Evolutionary conservation across 2,888 invertebrate species (phyloP).

Genomic region (Oscheius sp.): DNA sequence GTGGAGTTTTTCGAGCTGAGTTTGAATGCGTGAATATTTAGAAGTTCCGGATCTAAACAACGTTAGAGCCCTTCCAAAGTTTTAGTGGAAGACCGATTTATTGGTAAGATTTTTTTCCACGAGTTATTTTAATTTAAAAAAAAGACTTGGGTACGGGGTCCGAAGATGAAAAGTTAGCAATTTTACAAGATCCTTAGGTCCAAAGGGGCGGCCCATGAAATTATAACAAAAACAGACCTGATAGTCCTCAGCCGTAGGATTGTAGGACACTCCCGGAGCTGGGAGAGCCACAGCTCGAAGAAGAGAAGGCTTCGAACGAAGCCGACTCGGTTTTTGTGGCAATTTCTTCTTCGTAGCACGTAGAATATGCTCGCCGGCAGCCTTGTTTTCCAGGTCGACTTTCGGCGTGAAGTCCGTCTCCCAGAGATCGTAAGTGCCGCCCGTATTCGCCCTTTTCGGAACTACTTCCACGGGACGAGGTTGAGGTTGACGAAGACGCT

Average conservation of each 20-base stretch:
- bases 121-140: too few relatives aligned
- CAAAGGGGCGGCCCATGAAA: background rate
- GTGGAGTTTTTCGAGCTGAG: too few relatives aligned
- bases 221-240: constrained; percentile 12
- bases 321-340: constrained; percentile 1
- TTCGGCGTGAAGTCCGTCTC: constrained; percentile 45
- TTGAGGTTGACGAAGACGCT: constrained; percentile 6
- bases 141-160: too few relatives aligned
- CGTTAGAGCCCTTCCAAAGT: too few relatives aligned
- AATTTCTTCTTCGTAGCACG: constrained; percentile 45
- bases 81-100: too few relatives aligned
- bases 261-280: constrained; percentile 53
- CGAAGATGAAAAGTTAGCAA: too few relatives aligned
- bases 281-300: constrained; percentile 46
- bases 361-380: constrained; percentile 48
- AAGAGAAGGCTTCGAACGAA: constrained; percentile 38
- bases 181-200: too few relatives aligned
- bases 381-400: constrained; percentile 31
- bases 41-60: too few relatives aligned
- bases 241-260: constrained; percentile 52
- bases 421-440: constrained; percentile 48
- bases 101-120: too few relatives aligned
- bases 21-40: too few relatives aligned
- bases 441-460: constrained; percentile 12
- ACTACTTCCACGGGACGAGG: background rate